A percentile compares a stretch with the other conserved stretches of the same genome.
phyloP scores from a whole-genome alignment of 2,113 vertebrate species.

The Aleadryas rufinucha region DNA sequence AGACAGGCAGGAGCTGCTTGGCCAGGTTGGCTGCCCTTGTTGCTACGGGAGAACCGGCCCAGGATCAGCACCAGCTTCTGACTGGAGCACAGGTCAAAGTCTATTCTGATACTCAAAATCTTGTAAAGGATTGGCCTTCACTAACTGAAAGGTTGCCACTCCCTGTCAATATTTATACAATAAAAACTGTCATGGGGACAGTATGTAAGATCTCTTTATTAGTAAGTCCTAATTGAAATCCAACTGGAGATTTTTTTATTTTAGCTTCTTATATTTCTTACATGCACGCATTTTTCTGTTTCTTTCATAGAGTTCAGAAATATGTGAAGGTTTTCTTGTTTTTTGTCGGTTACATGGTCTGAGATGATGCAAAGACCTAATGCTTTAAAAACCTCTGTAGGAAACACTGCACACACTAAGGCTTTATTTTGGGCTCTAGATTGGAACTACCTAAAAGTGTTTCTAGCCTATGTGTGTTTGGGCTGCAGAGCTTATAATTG shows the following conservation, averaged over 20 bases:
- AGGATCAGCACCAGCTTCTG: not conserved
- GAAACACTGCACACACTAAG: not conserved
- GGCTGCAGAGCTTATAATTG: not conserved
- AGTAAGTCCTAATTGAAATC: not conserved
- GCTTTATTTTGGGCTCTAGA: not conserved
- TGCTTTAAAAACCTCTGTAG: not conserved
- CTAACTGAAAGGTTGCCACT: not conserved
- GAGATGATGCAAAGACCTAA: not conserved
- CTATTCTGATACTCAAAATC: not conserved
- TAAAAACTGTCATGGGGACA: not conserved
- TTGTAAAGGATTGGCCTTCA: not conserved
- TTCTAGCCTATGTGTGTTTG: not conserved
- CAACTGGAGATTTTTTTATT: not conserved
- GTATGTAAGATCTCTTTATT: not conserved
- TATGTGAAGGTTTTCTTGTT: not conserved
- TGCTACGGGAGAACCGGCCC: not conserved
- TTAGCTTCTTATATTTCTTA: not conserved
- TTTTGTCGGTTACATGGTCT: not conserved
- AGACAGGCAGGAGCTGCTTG: not conserved
- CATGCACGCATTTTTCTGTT: not conserved
- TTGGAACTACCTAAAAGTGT: not conserved
- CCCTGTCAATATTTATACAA: slow-evolving; percentile 39
- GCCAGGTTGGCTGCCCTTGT: rapidly evolving
- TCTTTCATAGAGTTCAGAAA: not conserved
- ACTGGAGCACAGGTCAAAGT: slow-evolving; percentile 7